Base-by-base conservation (phyloP, 2,888 invertebrate species). In the Lasioglossum malachurum region DNA sequence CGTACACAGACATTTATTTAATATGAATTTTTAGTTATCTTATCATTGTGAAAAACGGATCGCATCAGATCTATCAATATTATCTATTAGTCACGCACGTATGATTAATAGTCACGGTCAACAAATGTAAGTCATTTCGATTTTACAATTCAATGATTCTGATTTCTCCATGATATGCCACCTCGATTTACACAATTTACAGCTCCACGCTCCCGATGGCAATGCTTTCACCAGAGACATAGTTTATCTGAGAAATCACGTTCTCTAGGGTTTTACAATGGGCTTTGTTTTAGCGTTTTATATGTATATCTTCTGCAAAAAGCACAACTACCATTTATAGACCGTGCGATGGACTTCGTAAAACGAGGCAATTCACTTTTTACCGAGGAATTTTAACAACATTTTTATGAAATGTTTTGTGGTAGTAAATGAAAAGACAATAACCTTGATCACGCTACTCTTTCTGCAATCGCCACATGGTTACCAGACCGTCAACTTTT, bases 211-310 rank as follows among this genome's bases (percentile, higher is more conserved):
- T 57, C 67, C 27, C 53, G 73, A 74, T 46, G 16, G 35, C 53
- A 46, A 72, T 72, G 77, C 83, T 84, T 84, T 84, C 82, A 82
- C 82, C 76, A 14, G 27, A 14, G 35, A 74, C 82, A 77, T 76
- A 82, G 82, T 67, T 67, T 57, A 73, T 49, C 64, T 27, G 67
- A 74, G 82, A 69, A 84, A 82, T 72, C 71, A 76, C 44, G 49
- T 73, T 49, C 64, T 57, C 67, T 72, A 73, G n/a, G 38, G 44
- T 46, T 53, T 82, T 41, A 57, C 71, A 77, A 72, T 77, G 19
- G 27, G n/a, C 27, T 73, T 77, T 74, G 27, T 57, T 38, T 23
- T 8, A 23, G 23, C 8, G 23, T 53, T 23, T 23, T 23, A 49
- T 69, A 49, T 60, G 67, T 67, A 3, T 27, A 41, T 71, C 67